Percentiles rank a stretch among this genome's conserved stretches.
phyloP scores from a whole-genome alignment of 2,113 vertebrate species.

The Callopanchax toddi region DNA sequence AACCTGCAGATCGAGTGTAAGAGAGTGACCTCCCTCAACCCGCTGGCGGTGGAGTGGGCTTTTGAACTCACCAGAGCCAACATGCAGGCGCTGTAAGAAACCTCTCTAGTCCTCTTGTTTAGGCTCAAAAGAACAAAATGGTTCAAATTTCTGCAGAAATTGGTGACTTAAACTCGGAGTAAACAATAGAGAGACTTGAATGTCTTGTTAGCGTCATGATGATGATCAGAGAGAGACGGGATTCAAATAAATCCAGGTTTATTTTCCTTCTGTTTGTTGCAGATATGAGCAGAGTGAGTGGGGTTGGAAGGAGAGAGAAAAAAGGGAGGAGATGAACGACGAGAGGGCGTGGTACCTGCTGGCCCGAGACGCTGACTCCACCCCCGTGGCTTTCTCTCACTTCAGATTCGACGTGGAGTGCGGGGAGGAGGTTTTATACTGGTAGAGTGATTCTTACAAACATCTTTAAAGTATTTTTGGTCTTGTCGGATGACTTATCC shows the following conservation, averaged over 20 bases:
- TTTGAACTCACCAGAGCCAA: slow-evolving; percentile 94
- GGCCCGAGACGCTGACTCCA: slow-evolving; percentile 81
- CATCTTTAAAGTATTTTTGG: neutral
- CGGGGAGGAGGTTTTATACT: slow-evolving; percentile 93
- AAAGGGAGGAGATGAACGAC: slow-evolving; percentile 90
- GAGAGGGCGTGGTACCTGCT: slow-evolving; percentile 93
- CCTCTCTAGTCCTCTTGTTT: neutral
- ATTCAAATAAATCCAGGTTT: neutral
- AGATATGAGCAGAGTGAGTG: slow-evolving; percentile 94
- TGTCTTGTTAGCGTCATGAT: no score
- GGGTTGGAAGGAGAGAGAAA: slow-evolving; percentile 95
- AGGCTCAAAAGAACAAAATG: neutral
- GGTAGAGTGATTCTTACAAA: slow-evolving; percentile 65
- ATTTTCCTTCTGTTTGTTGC: neutral
- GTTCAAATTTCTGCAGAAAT: neutral
- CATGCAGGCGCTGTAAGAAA: slow-evolving; percentile 92
- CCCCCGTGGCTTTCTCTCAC: slow-evolving; percentile 90
- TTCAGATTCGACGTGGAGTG: slow-evolving; percentile 94
- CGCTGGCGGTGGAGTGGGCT: slow-evolving; percentile 90
- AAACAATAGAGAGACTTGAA: neutral
- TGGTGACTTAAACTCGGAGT: no score
- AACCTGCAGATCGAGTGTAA: slow-evolving; percentile 92
- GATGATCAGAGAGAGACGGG: neutral
- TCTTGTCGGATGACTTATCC: neutral
- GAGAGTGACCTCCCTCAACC: slow-evolving; percentile 84